Evolutionary conservation across 2,797 vertebrate species (phyloP), one percentile per base, ranked within the genome.

Genomic region (Tiaroga cobitis): DNA sequence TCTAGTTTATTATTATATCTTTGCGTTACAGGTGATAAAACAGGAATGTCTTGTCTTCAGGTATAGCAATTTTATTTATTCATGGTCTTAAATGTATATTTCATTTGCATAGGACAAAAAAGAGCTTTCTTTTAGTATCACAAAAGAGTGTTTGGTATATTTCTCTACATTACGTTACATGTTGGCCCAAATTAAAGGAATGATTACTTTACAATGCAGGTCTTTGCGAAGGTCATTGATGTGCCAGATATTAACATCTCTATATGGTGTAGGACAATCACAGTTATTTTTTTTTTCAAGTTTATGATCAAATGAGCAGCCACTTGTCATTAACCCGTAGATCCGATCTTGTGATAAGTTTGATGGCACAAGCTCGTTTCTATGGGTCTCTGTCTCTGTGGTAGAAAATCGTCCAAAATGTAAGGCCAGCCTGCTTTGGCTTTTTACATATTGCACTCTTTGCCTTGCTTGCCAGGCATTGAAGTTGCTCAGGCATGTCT

Each of bases 301-400:
- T n/a, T 56, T 24, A 70, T 76, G 46, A 59, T 85, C 85, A 67
- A 87, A n/a, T 21, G 78, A 80, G 74, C 77, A 92, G 92, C 98
- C 97, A 96, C 92, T 94, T 97, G 97, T 96, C 97, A 97, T 97
- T 97, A 99, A 99, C 98, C 98, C 98, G 98, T 99, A 99, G 98
- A 99, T 99, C 98, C 98, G 98, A 99, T 99, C 98, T 99, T 99
- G 98, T 99, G 98, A 95, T 96, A 94, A 96, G 96, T 95, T 90
- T 93, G 92, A 96, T 93, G 91, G 92, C 97, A 96, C 98, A 99
- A 99, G 98, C 96, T 99, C 97, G 98, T 94, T 94, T 99, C 97
- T 99, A 96, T 97, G 97, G 98, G 98, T 99, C 97, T 98, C 96
- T 99, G 97, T 97, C 97, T 97, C 91, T 95, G 93, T 96, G 98